A percentile compares a stretch with the other conserved stretches of the same genome.
Evolutionary conservation across 2,797 vertebrate genomes (phyloP).

Genomic region (Ctenopoma multispine): DNA sequence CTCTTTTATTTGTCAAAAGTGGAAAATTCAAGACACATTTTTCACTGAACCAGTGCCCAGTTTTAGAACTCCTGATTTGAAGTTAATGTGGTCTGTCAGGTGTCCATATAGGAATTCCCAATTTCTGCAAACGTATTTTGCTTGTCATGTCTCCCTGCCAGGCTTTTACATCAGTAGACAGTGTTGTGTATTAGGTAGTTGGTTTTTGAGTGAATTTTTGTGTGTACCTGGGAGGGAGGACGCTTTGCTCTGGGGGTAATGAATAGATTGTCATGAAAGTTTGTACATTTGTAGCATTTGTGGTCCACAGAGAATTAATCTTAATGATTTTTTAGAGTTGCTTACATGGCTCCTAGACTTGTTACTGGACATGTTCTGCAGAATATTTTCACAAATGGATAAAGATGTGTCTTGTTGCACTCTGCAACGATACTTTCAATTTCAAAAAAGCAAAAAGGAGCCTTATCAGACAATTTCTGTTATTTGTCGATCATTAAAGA

Average conservation of each 20-base stretch:
- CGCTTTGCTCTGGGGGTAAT: background rate
- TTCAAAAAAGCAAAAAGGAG: background rate
- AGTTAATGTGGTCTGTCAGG: conserved; percentile 78
- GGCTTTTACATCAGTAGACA: conserved; percentile 57
- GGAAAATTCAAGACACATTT: conserved; percentile 84
- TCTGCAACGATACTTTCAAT: conserved; percentile 5
- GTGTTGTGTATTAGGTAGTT: conserved; percentile 62
- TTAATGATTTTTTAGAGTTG: background rate
- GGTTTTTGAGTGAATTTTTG: conserved; percentile 9
- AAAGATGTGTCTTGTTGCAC: background rate
- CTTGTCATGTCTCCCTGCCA: conserved; percentile 54
- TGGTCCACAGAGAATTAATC: background rate
- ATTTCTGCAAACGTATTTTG: conserved; percentile 60
- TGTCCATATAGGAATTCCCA: conserved; percentile 69
- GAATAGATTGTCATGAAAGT: background rate
- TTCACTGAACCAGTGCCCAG: conserved; percentile 67
- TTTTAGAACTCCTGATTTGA: conserved; percentile 75
- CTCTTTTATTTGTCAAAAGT: conserved; percentile 69
- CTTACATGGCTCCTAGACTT: background rate
- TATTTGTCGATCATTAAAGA: conserved; percentile 16
- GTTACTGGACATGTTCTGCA: conserved; percentile 8
- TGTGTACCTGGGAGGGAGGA: background rate
- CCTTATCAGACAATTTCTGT: conserved; percentile 1
- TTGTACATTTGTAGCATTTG: background rate
- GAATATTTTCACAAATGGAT: background rate